These are phyloP conservation scores for Callipepla californica DNA, from an alignment of 2,113 vertebrate species.

Conservation along the genomic window DNA sequence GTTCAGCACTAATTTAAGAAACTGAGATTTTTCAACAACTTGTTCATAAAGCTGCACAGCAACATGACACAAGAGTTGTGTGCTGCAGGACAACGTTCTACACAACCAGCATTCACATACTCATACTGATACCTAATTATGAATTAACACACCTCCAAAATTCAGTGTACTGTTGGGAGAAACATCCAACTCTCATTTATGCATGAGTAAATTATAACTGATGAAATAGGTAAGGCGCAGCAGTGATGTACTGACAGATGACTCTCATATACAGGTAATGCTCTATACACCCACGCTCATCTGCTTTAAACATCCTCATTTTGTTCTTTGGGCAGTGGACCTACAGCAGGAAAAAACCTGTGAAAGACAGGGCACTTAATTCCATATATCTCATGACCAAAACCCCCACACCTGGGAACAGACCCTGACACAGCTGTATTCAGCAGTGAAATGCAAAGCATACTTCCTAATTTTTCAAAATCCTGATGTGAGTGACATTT, in stretches of 20 bases:
- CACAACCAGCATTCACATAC: background rate
- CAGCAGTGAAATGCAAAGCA: conserved; percentile 36
- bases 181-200: background rate
- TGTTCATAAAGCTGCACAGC: background rate
- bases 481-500: conserved; percentile 24
- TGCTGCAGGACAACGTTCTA: background rate
- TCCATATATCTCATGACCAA: accelerated
- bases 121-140: background rate
- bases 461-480: conserved; percentile 42
- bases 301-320: background rate
- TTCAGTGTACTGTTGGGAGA: background rate
- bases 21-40: background rate
- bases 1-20: background rate
- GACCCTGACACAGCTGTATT: background rate
- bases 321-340: background rate
- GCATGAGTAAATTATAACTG: background rate
- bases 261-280: background rate
- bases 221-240: background rate
- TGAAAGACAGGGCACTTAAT: background rate
- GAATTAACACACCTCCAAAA: background rate
- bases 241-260: background rate
- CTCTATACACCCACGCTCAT: background rate
- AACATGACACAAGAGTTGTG: background rate
- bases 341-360: background rate
- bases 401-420: background rate